phyloP scores from a whole-genome alignment of 2,888 invertebrate species.

The Endotricha flammealis region DNA sequence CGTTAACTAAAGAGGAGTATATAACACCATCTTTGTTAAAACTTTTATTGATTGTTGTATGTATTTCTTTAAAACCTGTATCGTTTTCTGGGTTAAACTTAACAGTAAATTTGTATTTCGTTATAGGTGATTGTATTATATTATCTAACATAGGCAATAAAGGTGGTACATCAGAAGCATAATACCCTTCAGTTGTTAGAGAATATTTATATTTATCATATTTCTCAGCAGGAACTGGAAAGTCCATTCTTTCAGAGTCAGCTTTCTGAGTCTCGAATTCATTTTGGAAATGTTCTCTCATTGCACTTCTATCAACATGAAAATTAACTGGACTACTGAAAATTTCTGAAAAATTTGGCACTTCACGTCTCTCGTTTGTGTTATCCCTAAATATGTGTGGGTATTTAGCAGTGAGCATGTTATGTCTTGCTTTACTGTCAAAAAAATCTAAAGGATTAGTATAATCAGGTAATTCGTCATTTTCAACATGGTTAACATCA shows the following conservation, averaged over 20 bases:
- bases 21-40: conserved; percentile 52
- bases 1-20: conserved; percentile 54
- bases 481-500: conserved; percentile 6
- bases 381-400: conserved; percentile 60
- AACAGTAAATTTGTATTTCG: conserved; percentile 52
- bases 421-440: conserved; percentile 32
- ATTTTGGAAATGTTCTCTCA: too few species aligned
- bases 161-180: too few species aligned
- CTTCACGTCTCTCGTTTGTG: too few species aligned
- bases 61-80: conserved; percentile 57
- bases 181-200: too few species aligned
- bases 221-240: too few species aligned
- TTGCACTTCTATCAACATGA: too few species aligned
- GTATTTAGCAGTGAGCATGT: conserved; percentile 54
- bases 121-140: conserved; percentile 21
- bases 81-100: conserved; percentile 53
- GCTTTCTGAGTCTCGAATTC: too few species aligned
- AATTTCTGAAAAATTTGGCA: too few species aligned
- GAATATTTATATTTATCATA: too few species aligned
- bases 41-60: conserved; percentile 61
- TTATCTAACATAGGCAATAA: too few species aligned
- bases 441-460: conserved; percentile 30
- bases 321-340: too few species aligned
- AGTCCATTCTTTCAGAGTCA: too few species aligned
- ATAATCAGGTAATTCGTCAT: conserved; percentile 15